A percentile compares a stretch with the other conserved stretches of the same genome.
phyloP scores from a whole-genome alignment of 2,113 vertebrate genomes.

The Centropus unirufus region DNA sequence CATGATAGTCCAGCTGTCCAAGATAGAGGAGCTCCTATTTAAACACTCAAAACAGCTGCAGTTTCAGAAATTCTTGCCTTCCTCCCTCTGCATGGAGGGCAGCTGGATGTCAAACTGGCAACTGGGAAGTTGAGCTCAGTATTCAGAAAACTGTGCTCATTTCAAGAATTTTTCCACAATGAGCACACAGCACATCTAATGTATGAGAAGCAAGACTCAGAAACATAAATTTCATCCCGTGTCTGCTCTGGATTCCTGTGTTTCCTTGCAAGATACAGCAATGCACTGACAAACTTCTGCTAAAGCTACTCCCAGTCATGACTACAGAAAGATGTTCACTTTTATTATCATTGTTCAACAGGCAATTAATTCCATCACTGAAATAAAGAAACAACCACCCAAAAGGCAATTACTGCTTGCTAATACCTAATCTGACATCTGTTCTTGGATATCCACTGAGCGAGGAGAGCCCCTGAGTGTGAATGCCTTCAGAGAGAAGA shows the following conservation, averaged over 20 bases:
- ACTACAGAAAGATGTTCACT: not conserved
- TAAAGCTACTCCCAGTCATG: not conserved
- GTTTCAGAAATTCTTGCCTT: not conserved
- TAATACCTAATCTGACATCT: not conserved
- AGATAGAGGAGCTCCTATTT: not conserved
- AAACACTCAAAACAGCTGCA: not conserved
- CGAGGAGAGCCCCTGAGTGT: not conserved
- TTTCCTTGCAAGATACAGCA: not conserved
- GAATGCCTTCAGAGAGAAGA: not conserved
- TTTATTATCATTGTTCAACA: not conserved
- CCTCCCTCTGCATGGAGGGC: not conserved
- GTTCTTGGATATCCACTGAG: not conserved
- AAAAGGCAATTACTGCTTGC: not conserved
- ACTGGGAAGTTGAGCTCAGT: not conserved
- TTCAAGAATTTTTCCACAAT: not conserved
- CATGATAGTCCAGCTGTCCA: not conserved
- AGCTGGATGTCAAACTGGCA: not conserved
- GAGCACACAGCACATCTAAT: not conserved
- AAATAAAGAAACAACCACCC: not conserved
- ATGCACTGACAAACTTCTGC: accelerated
- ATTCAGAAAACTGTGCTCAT: not conserved
- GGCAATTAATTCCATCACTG: not conserved
- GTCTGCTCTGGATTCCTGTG: not conserved
- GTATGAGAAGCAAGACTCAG: not conserved
- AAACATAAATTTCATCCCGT: not conserved